phyloP scores from a whole-genome alignment of 1,140 invertebrate genomes.

The Drosophila ogumai region DNA sequence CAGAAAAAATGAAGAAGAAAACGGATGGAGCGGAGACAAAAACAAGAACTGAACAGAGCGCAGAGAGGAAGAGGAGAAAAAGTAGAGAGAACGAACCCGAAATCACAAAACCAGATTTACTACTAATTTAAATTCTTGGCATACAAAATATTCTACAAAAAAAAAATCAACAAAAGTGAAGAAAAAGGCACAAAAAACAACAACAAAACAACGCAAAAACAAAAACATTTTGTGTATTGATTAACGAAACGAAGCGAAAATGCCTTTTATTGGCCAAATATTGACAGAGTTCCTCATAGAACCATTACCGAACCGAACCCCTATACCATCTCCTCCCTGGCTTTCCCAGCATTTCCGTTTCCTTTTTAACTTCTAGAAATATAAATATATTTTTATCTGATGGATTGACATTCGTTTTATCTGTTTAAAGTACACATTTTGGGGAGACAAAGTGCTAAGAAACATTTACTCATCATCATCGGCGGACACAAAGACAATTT shows the following conservation, averaged over 20 bases:
- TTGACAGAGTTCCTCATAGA: slow-evolving; percentile 40
- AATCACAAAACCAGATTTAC: slow-evolving; percentile 80
- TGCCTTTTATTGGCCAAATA: slow-evolving; percentile 73
- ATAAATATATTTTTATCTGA: slow-evolving; percentile 21
- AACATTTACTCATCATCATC: slow-evolving; percentile 26
- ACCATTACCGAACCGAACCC: neutral
- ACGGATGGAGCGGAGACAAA: slow-evolving; percentile 29
- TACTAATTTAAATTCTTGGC: slow-evolving; percentile 83
- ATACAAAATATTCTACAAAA: slow-evolving; percentile 73
- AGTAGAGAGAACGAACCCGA: slow-evolving; percentile 60
- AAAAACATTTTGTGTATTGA: slow-evolving; percentile 56
- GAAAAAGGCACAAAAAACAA: slow-evolving; percentile 37
- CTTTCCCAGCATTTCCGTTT: slow-evolving; percentile 17
- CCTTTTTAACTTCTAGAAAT: slow-evolving; percentile 1
- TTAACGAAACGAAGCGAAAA: slow-evolving; percentile 74
- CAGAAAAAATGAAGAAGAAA: slow-evolving; percentile 40
- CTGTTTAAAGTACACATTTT: slow-evolving; percentile 20
- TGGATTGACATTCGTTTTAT: slow-evolving; percentile 53
- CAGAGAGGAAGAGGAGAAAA: slow-evolving; percentile 8
- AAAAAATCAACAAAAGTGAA: slow-evolving; percentile 25
- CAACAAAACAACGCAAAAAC: slow-evolving; percentile 9
- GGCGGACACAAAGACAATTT: slow-evolving; percentile 26
- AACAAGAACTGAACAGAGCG: slow-evolving; percentile 57
- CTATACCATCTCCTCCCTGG: neutral
- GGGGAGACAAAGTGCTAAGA: slow-evolving; percentile 9